A percentile compares a stretch with the other conserved stretches of the same genome.
Conservation (phyloP, 2,888 invertebrate genomes). For the Drosophila fungiperda region DNA sequence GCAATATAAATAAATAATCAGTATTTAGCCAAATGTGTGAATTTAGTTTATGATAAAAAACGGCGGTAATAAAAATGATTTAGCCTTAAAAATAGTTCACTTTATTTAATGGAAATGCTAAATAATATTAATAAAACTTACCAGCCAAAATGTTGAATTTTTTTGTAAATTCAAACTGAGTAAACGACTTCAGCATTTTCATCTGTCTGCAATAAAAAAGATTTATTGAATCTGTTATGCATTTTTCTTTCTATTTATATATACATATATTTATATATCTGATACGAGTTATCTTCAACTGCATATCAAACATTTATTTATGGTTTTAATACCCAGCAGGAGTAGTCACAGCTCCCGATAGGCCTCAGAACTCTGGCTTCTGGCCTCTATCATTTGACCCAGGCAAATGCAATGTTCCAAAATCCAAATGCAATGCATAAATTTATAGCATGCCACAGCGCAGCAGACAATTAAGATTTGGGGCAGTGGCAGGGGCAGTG, state of each 20-base stretch:
- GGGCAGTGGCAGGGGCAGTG: background rate
- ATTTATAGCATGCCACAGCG: constrained; percentile 70
- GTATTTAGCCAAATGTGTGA: background rate
- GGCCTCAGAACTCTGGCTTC: constrained; percentile 22
- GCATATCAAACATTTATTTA: constrained; percentile 78
- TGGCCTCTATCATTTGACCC: constrained; percentile 2
- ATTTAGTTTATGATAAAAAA: constrained; percentile 6
- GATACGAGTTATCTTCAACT: constrained; percentile 21
- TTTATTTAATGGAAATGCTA: background rate
- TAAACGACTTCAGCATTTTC: background rate
- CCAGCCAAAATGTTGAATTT: background rate
- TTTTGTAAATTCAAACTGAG: constrained; percentile 1
- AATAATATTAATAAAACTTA: background rate
- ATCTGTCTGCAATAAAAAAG: constrained; percentile 18
- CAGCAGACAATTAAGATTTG: constrained; percentile 73
- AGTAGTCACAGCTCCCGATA: constrained; percentile 28
- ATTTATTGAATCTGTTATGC: constrained; percentile 26
- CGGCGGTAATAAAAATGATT: background rate
- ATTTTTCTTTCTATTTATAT: background rate
- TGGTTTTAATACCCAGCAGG: constrained; percentile 44
- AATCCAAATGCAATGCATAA: constrained; percentile 79
- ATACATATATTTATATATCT: constrained; percentile 9
- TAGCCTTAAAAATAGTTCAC: background rate
- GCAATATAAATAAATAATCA: constrained; percentile 3
- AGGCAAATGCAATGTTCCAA: constrained; percentile 44